Evolutionary conservation across 1,140 invertebrate genomes (phyloP).

Genomic region (Eulimnadia texana): DNA sequence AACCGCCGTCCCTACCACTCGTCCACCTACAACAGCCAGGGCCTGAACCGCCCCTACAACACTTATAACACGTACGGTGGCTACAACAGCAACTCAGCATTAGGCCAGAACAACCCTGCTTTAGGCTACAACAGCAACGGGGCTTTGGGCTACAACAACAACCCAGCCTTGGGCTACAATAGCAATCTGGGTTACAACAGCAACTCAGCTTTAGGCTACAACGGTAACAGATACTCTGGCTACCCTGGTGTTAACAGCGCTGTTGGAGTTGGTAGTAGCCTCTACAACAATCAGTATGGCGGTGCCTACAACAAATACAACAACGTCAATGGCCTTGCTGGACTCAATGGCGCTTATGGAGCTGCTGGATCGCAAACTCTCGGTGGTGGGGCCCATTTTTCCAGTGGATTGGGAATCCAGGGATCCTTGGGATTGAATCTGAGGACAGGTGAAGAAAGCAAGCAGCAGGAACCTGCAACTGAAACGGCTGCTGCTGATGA

Average conservation of each 20-base stretch:
- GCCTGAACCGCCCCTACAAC: too few relatives aligned
- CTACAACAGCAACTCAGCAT: neutral
- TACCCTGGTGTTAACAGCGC: neutral
- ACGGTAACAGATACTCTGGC: neutral
- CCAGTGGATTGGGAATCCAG: neutral
- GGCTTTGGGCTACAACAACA: neutral
- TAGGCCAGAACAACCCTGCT: neutral
- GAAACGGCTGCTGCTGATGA: neutral
- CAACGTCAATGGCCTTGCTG: neutral
- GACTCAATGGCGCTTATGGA: neutral
- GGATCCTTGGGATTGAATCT: neutral
- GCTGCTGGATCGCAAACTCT: neutral
- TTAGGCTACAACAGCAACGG: neutral
- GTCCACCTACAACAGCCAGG: too few relatives aligned
- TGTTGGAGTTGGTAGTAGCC: neutral
- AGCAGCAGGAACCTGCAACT: neutral
- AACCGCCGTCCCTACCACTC: neutral
- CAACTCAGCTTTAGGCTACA: neutral
- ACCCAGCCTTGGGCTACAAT: neutral
- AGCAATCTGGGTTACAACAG: too few relatives aligned
- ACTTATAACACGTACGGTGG: too few relatives aligned
- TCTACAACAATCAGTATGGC: neutral
- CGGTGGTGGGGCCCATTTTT: neutral
- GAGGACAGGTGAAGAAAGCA: neutral
- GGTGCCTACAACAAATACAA: neutral